A percentile compares a stretch with the other conserved stretches of the same genome.
phyloP scores from a whole-genome alignment of 2,113 vertebrate genomes.

The Stomatorhinus ivindoensis region DNA sequence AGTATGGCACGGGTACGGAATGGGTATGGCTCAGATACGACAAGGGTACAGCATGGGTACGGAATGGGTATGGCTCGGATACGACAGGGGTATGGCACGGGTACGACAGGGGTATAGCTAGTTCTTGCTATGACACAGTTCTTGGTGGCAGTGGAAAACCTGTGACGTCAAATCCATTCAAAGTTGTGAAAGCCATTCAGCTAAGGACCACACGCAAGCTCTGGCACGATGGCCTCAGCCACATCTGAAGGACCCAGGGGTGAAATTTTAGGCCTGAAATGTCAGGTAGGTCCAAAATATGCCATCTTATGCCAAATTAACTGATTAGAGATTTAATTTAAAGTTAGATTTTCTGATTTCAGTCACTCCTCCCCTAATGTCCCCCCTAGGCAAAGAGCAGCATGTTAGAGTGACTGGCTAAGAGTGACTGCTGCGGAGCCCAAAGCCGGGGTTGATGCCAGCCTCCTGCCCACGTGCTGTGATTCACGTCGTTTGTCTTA shows the following conservation, averaged over 20 bases:
- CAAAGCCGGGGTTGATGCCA: background rate
- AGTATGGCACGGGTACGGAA: too few relatives aligned
- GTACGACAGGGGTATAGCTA: too few relatives aligned
- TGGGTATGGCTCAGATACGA: too few relatives aligned
- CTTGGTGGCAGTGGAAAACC: background rate
- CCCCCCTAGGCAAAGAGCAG: background rate
- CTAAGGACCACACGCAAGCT: background rate
- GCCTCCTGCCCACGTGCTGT: background rate
- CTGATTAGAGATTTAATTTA: background rate
- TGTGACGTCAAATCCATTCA: background rate
- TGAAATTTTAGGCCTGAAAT: background rate
- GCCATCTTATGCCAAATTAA: background rate
- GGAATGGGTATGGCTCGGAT: too few relatives aligned
- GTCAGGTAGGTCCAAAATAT: background rate
- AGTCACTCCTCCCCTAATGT: background rate
- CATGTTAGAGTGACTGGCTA: background rate
- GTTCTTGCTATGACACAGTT: too few relatives aligned
- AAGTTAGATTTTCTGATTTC: background rate
- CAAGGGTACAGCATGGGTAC: too few relatives aligned
- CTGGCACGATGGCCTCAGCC: background rate
- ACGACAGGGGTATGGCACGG: too few relatives aligned
- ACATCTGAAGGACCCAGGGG: background rate
- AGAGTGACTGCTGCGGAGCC: background rate
- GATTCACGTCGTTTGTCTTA: constrained; percentile 4
- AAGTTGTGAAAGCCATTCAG: background rate